These are phyloP conservation scores for Solen grandis DNA, from an alignment of 1,140 invertebrate species.

Conservation along the genomic window DNA sequence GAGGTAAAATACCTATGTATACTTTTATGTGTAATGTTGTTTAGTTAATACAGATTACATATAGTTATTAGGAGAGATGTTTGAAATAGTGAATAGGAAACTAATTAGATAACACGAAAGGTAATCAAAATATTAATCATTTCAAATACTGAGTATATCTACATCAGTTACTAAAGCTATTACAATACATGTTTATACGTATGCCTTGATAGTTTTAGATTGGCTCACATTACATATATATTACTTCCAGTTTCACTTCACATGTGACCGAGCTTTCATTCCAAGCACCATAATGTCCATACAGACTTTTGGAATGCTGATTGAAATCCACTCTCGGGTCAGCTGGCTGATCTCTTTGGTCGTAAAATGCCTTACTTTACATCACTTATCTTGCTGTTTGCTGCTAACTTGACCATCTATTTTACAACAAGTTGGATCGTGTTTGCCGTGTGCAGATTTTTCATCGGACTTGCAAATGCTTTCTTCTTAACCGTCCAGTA, in stretches of 20 bases:
- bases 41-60: not conserved
- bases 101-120: not conserved
- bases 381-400: not conserved
- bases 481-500: too few relatives aligned
- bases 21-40: not conserved
- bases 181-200: not conserved
- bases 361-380: slow-evolving; percentile 49
- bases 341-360: slow-evolving; percentile 55
- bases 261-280: slow-evolving; percentile 56
- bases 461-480: too few relatives aligned
- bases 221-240: too few relatives aligned
- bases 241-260: slow-evolving; percentile 55
- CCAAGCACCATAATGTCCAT: slow-evolving; percentile 49
- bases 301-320: slow-evolving; percentile 55
- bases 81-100: not conserved
- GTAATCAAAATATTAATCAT: not conserved
- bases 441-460: slow-evolving; percentile 52
- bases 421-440: slow-evolving; percentile 51
- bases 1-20: slow-evolving; percentile 41
- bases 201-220: not conserved
- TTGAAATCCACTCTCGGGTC: slow-evolving; percentile 51
- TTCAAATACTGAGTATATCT: not conserved
- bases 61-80: not conserved
- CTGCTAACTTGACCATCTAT: slow-evolving; percentile 16
- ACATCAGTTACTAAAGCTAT: not conserved